Evolutionary conservation across 2,113 vertebrate species (phyloP).

Genomic region (Tachuris rubrigastra): DNA sequence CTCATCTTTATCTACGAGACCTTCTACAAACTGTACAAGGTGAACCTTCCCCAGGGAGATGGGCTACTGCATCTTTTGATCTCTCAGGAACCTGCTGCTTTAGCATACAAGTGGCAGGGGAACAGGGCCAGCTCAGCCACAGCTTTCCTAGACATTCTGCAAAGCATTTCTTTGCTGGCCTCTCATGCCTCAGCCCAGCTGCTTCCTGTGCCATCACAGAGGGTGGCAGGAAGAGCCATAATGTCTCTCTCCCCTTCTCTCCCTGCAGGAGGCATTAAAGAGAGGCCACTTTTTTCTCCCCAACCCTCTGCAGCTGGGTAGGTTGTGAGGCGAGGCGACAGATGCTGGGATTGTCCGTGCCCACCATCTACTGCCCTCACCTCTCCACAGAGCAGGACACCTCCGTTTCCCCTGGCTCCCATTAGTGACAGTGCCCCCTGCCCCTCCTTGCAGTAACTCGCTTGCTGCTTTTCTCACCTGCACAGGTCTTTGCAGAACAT

Average conservation of each 20-base stretch:
- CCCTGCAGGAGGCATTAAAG: conserved; percentile 46
- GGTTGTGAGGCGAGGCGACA: neutral
- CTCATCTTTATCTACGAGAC: conserved; percentile 99
- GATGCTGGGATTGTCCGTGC: neutral
- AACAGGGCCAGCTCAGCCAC: neutral
- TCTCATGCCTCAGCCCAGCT: neutral
- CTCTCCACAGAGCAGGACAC: conserved; percentile 17
- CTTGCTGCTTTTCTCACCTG: neutral
- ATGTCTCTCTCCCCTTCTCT: conserved; percentile 15
- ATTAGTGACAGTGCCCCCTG: neutral
- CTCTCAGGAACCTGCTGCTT: neutral
- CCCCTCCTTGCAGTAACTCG: neutral
- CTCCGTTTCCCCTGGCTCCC: neutral
- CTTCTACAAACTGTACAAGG: conserved; percentile 94
- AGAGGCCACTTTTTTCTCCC: conserved; percentile 35
- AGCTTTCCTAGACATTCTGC: neutral
- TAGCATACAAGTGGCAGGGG: neutral
- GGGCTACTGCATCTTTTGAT: neutral
- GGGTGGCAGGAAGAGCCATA: neutral
- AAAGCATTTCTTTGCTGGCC: neutral
- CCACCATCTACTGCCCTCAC: neutral
- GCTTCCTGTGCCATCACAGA: neutral
- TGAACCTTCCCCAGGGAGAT: conserved; percentile 52
- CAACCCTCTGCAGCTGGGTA: conserved; percentile 32
- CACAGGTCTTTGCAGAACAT: conserved; percentile 92